These are phyloP conservation scores for Rhegmatorhina hoffmannsi DNA, from an alignment of 2,113 vertebrate genomes.

Conservation along the genomic window DNA sequence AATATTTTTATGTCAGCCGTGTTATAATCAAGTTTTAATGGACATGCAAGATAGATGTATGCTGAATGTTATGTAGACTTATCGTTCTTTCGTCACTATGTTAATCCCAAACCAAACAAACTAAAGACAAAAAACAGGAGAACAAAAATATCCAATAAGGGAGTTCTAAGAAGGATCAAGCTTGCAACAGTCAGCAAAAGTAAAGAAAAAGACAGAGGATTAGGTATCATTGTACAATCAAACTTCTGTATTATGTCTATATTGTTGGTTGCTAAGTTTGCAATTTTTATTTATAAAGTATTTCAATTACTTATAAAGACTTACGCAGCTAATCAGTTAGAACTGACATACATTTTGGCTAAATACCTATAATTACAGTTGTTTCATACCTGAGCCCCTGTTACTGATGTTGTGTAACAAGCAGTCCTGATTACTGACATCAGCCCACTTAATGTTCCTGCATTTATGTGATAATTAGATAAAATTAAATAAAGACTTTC, in stretches of 20 bases:
- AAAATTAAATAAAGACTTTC: conserved; percentile 75
- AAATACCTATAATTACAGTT: conserved; percentile 80
- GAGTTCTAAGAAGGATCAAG: background rate
- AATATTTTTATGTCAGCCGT: background rate
- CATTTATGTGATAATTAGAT: conserved; percentile 70
- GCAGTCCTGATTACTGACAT: conserved; percentile 76
- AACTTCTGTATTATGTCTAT: conserved; percentile 4
- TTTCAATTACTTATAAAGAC: conserved; percentile 74
- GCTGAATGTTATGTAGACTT: background rate
- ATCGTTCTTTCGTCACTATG: background rate
- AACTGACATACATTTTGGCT: conserved; percentile 73
- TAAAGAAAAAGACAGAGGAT: background rate
- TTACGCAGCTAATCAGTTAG: conserved; percentile 71
- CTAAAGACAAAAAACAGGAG: background rate
- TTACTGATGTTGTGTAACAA: conserved; percentile 78
- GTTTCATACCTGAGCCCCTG: conserved; percentile 76
- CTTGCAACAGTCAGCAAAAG: background rate
- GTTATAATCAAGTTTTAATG: background rate
- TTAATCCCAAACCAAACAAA: background rate
- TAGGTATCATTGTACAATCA: background rate
- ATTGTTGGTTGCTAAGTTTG: conserved; percentile 65
- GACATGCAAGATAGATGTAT: background rate
- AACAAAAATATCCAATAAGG: background rate
- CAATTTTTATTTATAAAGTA: conserved; percentile 71
- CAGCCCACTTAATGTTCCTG: conserved; percentile 69